Evolutionary conservation across 2,113 vertebrate species (phyloP), one percentile per base, ranked within the genome.

Genomic region (Dicaeum eximium): DNA sequence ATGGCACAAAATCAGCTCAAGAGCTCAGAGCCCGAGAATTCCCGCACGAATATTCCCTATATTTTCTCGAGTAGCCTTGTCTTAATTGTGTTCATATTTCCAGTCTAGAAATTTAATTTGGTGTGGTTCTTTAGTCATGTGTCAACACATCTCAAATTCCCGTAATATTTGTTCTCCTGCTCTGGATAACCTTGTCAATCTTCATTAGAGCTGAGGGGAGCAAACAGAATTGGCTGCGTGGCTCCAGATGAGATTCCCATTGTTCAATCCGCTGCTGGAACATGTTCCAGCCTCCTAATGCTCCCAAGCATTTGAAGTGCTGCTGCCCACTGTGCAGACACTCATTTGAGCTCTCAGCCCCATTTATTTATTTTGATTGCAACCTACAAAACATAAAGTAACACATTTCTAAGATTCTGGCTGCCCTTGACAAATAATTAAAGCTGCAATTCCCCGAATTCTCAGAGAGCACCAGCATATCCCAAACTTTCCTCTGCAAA

Each of bases 341-440:
- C 73, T 60, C 92, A 35, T 75, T 48, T 40, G 9, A 84, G 86
- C 88, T 84, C 91, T 60, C 95, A 80, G 67, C 56, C 77, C 44
- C 94, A 64, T 80, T 64, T 80, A 86, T 86, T 92, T 92, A 82
- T 93, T 89, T 92, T 37, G 5, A 74, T 60, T 86, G 62, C 64
- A 70, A 14, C 60, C 82, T 15, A 37, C 38, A 54, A 84, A 78
- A 77, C 75, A 58, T 13, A 8, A 74, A 86, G 50, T 25, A 74
- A 47, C 58, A 19, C 82, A 38, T 77, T 35, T 73, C 93, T 18
- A 4, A 75, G 64, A 23, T 35, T 64, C 72, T 31, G 74, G 72
- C 75, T 89, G 94, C 94, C 95, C 94, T 86, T 94, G 91, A 92
- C 92, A 91, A 91, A 67, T 54, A 78, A 93, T 92, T 92, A 78